Base-by-base conservation (phyloP, 2,797 vertebrate species). In the Paguma larvata region DNA sequence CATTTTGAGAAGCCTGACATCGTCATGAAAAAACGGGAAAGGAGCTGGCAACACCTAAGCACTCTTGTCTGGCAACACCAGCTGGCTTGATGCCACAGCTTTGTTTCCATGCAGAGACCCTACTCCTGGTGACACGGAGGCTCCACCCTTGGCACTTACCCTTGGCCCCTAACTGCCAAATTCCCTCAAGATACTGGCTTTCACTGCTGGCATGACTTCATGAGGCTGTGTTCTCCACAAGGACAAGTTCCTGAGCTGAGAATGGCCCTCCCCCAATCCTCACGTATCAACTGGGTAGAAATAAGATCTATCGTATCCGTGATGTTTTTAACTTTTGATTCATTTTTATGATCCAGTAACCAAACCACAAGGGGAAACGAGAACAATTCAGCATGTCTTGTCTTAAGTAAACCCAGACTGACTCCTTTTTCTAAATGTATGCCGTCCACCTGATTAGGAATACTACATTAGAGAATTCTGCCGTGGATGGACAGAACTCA, bases 331-430 rank as follows among this genome's bases (percentile, higher is more conserved):
- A 75, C 46, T 75, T 27, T 46, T 46, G 44, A 75, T 48, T n/a
- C 32, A 59, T 70, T 95, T 62, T 72, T 88, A 91, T 63, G 30
- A 30, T 41, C 82, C 2, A 38, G 56, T 46, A 53, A 84, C 62
- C 44, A 80, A 86, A 51, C 27, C 75, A 95, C n/a, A 59, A 92
- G 73, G 78, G 59, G 41, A 95, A 85, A 89, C 44, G 15, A 56
- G 48, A n/a, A 1, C 32, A 51, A 65, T 46, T 70, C 21, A 21
- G 38, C 14, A 82, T 44, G 44, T 75, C 46, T 34, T 34, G 5
- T 41, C 41, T 89, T 48, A 88, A 38, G 32, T 44, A 63, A 73
- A 92, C 51, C 7, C 44, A 67, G 70, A 63, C 19, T 11, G 25
- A 23, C 41, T 78, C 79, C 59, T 82, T 82, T 82, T 86, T 62